phyloP scores from a whole-genome alignment of 2,113 vertebrate genomes.

The Actenoides hombroni region DNA sequence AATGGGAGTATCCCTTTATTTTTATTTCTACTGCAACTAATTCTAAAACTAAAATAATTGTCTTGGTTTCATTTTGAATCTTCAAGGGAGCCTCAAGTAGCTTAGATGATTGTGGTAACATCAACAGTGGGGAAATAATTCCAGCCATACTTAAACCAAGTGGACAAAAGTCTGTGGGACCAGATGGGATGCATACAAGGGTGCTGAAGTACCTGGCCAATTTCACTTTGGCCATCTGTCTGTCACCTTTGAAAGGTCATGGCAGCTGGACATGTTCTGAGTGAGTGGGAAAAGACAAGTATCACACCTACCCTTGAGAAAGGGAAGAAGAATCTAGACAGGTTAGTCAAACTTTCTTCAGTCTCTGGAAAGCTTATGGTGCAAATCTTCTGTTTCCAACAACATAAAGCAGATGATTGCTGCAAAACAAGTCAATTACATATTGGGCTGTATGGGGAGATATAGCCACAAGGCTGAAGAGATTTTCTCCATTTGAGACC shows the following conservation, averaged over 20 bases:
- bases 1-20: not conserved
- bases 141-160: not conserved
- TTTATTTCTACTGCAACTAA: not conserved
- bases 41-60: not conserved
- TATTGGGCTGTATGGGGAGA: no score
- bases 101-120: not conserved
- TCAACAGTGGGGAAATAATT: not conserved
- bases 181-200: not conserved
- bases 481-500: not conserved
- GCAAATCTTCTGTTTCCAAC: not conserved
- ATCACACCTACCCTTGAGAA: not conserved
- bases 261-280: not conserved
- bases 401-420: not conserved
- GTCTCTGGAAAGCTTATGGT: not conserved
- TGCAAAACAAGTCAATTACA: not conserved
- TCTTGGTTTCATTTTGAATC: not conserved
- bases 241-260: not conserved
- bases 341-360: not conserved
- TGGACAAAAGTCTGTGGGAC: not conserved
- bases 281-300: not conserved
- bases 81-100: not conserved
- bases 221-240: not conserved
- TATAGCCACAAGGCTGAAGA: not conserved
- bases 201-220: not conserved
- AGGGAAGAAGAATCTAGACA: not conserved